phyloP scores from a whole-genome alignment of 2,797 vertebrate species.

The Zalophus californianus region DNA sequence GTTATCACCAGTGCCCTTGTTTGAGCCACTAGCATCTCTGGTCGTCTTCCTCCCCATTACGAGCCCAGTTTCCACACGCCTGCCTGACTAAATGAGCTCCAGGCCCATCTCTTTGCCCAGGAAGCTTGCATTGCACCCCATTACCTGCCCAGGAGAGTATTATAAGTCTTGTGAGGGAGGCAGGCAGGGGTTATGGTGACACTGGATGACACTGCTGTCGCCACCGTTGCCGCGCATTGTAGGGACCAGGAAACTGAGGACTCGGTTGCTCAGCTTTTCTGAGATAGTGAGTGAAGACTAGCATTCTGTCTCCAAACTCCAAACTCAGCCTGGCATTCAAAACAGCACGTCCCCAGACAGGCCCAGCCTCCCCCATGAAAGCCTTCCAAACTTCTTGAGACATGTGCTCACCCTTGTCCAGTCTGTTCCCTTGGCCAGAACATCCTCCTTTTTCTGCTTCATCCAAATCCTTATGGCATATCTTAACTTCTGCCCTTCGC shows the following conservation, averaged over 20 bases:
- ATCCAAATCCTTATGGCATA: background rate
- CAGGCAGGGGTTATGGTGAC: background rate
- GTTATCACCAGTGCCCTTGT: background rate
- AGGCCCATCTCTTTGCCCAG: background rate
- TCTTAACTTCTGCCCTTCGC: background rate
- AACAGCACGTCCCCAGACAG: background rate
- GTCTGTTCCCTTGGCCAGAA: background rate
- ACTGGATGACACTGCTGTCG: background rate
- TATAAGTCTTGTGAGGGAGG: background rate
- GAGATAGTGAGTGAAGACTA: background rate
- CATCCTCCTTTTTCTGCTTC: background rate
- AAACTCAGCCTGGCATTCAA: background rate
- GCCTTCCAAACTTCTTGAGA: background rate
- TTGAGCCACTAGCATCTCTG: background rate
- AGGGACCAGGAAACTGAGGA: background rate
- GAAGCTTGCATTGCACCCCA: background rate
- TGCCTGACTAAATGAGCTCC: background rate
- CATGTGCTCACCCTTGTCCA: background rate
- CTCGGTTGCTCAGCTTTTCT: background rate
- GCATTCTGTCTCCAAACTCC: background rate
- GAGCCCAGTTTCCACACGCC: background rate
- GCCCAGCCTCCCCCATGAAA: background rate
- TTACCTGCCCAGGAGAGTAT: background rate
- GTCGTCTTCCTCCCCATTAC: background rate
- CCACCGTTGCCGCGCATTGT: background rate